Base-by-base conservation (phyloP, 2,888 invertebrate genomes). In the Cheiracanthium punctorium region DNA sequence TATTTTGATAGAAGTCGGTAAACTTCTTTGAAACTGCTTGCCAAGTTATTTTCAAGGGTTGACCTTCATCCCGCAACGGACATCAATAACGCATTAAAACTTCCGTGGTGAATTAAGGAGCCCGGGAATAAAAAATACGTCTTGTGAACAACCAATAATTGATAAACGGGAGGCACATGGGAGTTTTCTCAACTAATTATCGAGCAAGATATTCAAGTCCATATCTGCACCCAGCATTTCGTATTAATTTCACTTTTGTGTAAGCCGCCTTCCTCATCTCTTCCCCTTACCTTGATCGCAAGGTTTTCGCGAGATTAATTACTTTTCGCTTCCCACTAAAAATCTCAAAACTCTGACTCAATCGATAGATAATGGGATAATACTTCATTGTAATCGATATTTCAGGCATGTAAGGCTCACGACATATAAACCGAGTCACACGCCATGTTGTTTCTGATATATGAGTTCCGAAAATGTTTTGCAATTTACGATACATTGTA, bases 351-450 rank as follows among this genome's bases (percentile, higher is more conserved):
- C 82, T 72, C 72, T 77, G 73, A 77, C 77, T 73, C 77, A 85
- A 85, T 85, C 84, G 84, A 85, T 85, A 85, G 74, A 74, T 85
- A 85, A 85, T 79, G 73, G 79, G 84, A 85, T 79, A 84, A 85
- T 85, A 67, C 79, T 85, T 85, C 84, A 85, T 85, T 69, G 64
- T 80, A 85, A 85, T 85, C 84, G 84, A 85, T 85, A 85, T 79
- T 48, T 10, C 4, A 7, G 10, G 37, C 37, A 37, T 37, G 37
- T 10, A 37, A 37, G n/a, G n/a, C n/a, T n/a, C n/a, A n/a, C n/a
- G n/a, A n/a, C n/a, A n/a, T n/a, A n/a, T n/a, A n/a, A n/a, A n/a
- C n/a, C n/a, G n/a, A n/a, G n/a, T n/a, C n/a, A n/a, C n/a, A n/a
- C n/a, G n/a, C n/a, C n/a, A n/a, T n/a, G n/a, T n/a, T n/a, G n/a